These are phyloP conservation scores for Micronycteris hirsuta DNA, from an alignment of 2,113 vertebrate species.

Conservation along the genomic window DNA sequence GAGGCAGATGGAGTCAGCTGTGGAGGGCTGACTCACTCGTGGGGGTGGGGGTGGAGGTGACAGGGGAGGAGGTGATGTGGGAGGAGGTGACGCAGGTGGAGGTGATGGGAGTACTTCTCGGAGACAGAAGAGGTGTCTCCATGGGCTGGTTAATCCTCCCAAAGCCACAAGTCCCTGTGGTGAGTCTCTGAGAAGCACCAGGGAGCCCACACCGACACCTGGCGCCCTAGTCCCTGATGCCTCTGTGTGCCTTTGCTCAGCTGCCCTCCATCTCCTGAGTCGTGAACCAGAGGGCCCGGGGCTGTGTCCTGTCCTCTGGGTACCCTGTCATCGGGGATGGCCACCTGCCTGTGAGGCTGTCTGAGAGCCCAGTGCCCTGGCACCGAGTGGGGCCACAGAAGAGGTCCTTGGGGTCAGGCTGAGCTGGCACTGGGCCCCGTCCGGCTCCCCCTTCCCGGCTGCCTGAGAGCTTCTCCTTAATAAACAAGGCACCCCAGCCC, in stretches of 20 bases:
- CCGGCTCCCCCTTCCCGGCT: background rate
- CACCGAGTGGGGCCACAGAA: too few relatives aligned
- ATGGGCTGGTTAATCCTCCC: background rate
- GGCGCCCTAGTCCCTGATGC: background rate
- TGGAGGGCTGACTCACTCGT: background rate
- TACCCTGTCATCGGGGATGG: too few relatives aligned
- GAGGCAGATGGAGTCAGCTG: background rate
- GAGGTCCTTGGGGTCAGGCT: background rate
- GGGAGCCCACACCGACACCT: background rate
- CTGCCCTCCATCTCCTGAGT: too few relatives aligned
- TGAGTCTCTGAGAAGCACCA: background rate
- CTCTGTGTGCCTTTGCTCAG: background rate
- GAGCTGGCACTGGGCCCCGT: too few relatives aligned
- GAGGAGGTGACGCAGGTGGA: too few relatives aligned
- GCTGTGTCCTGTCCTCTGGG: background rate
- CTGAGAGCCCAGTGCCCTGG: background rate
- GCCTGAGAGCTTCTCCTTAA: background rate
- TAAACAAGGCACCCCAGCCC: background rate
- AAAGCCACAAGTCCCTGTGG: background rate
- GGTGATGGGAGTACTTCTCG: background rate
- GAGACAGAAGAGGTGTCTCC: background rate
- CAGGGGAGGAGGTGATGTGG: too few relatives aligned
- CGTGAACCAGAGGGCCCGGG: background rate
- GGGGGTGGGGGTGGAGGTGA: accelerated
- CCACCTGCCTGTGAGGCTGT: background rate